Base-by-base conservation (phyloP, 2,888 invertebrate species). In the Agriotes lineatus region DNA sequence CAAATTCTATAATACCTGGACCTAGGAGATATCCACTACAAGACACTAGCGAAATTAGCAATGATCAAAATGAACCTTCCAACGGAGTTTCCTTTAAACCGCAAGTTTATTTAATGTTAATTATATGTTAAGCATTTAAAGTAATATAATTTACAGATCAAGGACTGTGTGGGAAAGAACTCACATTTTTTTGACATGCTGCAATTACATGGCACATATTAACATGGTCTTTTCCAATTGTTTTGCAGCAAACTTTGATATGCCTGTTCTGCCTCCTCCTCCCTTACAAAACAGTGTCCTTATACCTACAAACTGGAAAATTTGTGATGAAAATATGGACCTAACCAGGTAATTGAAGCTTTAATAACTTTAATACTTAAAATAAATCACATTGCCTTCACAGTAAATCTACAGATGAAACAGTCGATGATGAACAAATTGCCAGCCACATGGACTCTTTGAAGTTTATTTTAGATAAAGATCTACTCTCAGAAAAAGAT, bases 1-100 rank as follows among this genome's bases (percentile, higher is more conserved):
- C 84, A 0, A 84, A 84, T 42, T 85, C 85, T 45, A 86, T 90
- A 67, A 88, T 87, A 79, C 86, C 88, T 3, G 89, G 88, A 6
- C 88, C 89, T 37, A 83, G 80, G 74, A 22, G 14, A 33, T 0
- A 70, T 75, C 50, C 44, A 54, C 81, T 79, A 69, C 56, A 75
- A n/a, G 76, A 80, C 60, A 57, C n/a, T 35, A 35, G 18, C 6
- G 1, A 9, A 1, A 12, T 4, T 30, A 14, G 16, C 2, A 10
- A 14, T n/a, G n/a, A n/a, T n/a, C n/a, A n/a, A n/a, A n/a, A n/a
- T 18, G 52, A 60, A 19, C 19, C 25, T n/a, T n/a, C n/a, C n/a
- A n/a, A n/a, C n/a, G n/a, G n/a, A n/a, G n/a, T n/a, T n/a, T n/a
- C n/a, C n/a, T n/a, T n/a, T n/a, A n/a, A n/a, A n/a, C n/a, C n/a